These are phyloP conservation scores for Tupaia tana DNA, from an alignment of 2,113 vertebrate genomes.

Conservation along the genomic window DNA sequence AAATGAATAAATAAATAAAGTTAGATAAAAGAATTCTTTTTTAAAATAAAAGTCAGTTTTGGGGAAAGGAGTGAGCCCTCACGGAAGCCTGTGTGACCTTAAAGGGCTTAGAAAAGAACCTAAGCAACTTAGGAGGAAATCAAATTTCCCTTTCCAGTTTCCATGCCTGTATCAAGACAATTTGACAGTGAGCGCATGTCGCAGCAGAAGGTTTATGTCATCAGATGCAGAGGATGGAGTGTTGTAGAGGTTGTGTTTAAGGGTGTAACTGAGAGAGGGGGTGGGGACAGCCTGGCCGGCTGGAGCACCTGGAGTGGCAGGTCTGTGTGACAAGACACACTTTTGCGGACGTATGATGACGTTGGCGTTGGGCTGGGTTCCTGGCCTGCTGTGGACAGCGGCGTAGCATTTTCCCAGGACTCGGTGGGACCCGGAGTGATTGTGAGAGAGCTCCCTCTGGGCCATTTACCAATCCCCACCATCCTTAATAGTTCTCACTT, in stretches of 20 bases:
- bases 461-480: background rate
- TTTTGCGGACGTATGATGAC: background rate
- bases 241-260: background rate
- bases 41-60: background rate
- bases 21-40: too few relatives aligned
- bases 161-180: rapidly evolving
- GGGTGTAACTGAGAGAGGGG: background rate
- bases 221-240: rapidly evolving
- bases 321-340: rapidly evolving
- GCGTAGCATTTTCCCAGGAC: background rate
- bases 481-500: background rate
- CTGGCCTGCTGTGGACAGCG: too few relatives aligned
- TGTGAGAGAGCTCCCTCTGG: background rate
- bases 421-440: background rate
- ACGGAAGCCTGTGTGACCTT: too few relatives aligned
- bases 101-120: rapidly evolving
- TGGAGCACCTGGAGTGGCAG: background rate
- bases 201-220: rapidly evolving
- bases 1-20: too few relatives aligned
- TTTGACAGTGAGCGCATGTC: background rate
- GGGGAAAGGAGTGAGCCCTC: background rate
- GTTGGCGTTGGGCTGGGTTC: background rate
- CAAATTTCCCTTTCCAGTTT: background rate
- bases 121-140: rapidly evolving
- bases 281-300: rapidly evolving